Base-by-base conservation (phyloP, 2,888 invertebrate species). In the Acleris emargana region DNA sequence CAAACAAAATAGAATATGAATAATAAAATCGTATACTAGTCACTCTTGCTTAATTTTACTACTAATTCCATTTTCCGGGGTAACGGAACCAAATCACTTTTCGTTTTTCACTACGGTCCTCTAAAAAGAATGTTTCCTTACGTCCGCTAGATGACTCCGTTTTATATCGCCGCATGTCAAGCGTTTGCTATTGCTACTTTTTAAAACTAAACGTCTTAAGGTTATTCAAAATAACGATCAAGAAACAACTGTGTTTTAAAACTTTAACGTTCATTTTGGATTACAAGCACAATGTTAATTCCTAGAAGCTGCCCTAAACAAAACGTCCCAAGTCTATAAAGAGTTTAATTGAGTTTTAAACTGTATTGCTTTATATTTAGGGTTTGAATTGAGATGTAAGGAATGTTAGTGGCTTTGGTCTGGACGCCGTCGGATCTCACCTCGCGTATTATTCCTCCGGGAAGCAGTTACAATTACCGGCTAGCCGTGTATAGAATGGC, bases 401-500 rank as follows among this genome's bases (percentile, higher is more conserved):
- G 18, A 16, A 17, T 45, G 45, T 57, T 57, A 45, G 57, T 25
- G 45, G 45, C 45, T 45, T 45, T 57, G 52, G 63, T 70, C 88
- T 89, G 89, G 73, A 82, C 67, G 83, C 69, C 82, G 80, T 90
- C 89, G 78, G 76, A 80, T 89, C 86, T 79, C 91, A 86, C 89
- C 79, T 82, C 79, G 78, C 72, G 78, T 83, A 87, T 84, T 83
- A 87, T 87, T 88, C 82, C 80, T 79, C 76, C 70, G 70, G 83
- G 84, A 85, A 88, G 87, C 83, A 82, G 90, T 89, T 89, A 89
- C 89, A 89, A 85, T 88, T 80, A 82, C 82, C 75, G 80, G 78
- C 82, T 83, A 85, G 85, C 86, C 86, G 74, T 79, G 73, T 76
- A 73, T 72, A 70, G 71, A 69, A 72, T 73, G 74, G 77, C 67